Evolutionary conservation across 2,113 vertebrate genomes (phyloP).

Genomic region (Tetrax tetrax): DNA sequence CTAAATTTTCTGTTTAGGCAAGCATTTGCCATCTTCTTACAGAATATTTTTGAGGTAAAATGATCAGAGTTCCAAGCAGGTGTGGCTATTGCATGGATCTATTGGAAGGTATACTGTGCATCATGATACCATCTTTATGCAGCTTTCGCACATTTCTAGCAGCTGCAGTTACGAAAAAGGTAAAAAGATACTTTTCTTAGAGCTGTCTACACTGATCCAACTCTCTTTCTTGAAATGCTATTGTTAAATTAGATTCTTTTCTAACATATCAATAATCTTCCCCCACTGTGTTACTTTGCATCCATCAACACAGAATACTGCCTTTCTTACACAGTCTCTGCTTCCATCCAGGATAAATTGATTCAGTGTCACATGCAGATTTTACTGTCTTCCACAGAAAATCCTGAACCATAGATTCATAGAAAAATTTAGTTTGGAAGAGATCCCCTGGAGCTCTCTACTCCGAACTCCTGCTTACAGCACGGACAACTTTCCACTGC

Average conservation of each 20-base stretch:
- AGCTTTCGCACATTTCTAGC: background rate
- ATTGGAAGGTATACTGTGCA: background rate
- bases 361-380: background rate
- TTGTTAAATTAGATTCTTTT: background rate
- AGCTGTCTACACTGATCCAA: background rate
- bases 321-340: background rate
- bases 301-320: background rate
- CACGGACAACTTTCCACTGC: background rate
- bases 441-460: background rate
- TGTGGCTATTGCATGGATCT: background rate
- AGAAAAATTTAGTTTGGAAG: background rate
- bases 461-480: background rate
- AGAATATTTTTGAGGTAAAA: background rate
- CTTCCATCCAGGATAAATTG: background rate
- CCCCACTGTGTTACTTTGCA: background rate
- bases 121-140: background rate
- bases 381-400: background rate
- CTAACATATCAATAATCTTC: background rate
- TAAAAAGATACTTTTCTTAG: background rate
- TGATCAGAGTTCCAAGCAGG: background rate
- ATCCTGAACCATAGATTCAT: background rate
- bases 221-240: background rate
- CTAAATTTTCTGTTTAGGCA: background rate
- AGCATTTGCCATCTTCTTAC: background rate
- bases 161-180: background rate